Evolutionary conservation across 2,888 invertebrate genomes (phyloP).

Genomic region (Drosophila mettleri): DNA sequence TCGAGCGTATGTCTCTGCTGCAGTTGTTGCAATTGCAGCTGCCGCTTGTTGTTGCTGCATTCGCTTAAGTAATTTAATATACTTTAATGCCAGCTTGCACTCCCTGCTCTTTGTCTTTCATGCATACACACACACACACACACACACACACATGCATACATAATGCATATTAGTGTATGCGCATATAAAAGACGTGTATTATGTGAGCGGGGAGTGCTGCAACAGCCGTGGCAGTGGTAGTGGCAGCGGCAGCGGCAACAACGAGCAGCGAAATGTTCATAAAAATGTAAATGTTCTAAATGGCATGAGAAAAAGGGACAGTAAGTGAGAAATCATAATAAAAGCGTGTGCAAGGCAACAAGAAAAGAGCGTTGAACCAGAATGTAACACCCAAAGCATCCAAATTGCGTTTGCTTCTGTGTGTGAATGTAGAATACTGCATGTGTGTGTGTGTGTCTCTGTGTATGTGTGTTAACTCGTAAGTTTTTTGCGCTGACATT

Average conservation of each 20-base stretch:
- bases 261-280: constrained; percentile 72
- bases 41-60: constrained; percentile 19
- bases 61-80: constrained; percentile 76
- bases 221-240: constrained; percentile 2
- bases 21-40: constrained; percentile 24
- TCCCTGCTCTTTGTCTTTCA: constrained; percentile 24
- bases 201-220: constrained; percentile 42
- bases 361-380: constrained; percentile 24
- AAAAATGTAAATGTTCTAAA: constrained; percentile 77
- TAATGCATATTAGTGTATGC: constrained; percentile 79
- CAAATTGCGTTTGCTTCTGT: constrained; percentile 24
- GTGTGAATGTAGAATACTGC: background rate
- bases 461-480: constrained; percentile 24
- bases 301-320: constrained; percentile 45
- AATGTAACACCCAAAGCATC: constrained; percentile 52
- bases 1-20: constrained; percentile 61
- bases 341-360: constrained; percentile 39
- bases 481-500: constrained; percentile 74
- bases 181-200: constrained; percentile 77
- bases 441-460: constrained; percentile 1
- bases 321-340: constrained; percentile 64
- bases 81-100: constrained; percentile 67
- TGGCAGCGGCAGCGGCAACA: constrained; percentile 7
- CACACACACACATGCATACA: constrained; percentile 28
- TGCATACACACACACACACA: constrained; percentile 12